Percentiles rank a stretch among this genome's conserved stretches.
Evolutionary conservation across 2,113 vertebrate genomes (phyloP).

Genomic region (Tricholaema leucomelas): DNA sequence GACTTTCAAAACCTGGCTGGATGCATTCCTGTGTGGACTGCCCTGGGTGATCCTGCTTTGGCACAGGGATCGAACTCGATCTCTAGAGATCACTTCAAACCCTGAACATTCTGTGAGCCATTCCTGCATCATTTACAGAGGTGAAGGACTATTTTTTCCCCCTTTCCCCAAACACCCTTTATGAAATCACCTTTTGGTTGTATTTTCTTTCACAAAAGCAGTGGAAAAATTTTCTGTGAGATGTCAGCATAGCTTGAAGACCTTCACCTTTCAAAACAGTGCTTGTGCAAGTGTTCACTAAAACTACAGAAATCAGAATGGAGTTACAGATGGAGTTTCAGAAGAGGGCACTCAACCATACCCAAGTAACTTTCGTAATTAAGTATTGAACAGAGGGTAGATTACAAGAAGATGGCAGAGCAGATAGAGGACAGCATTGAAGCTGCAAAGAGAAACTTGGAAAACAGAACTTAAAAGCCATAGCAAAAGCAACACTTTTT

Average conservation of each 20-base stretch:
- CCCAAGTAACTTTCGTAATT: slow-evolving; percentile 41
- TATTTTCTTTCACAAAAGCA: slow-evolving; percentile 11
- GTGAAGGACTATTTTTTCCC: background rate
- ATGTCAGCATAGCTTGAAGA: background rate
- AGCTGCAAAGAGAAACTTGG: slow-evolving; percentile 37
- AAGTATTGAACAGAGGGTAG: slow-evolving; percentile 36
- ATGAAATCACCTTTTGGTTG: background rate
- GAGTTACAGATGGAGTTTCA: slow-evolving; percentile 27
- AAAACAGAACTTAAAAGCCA: slow-evolving; percentile 27
- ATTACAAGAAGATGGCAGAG: slow-evolving; percentile 33
- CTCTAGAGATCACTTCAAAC: too few species aligned
- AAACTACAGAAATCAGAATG: slow-evolving; percentile 23
- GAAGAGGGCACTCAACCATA: slow-evolving; percentile 17
- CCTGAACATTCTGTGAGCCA: background rate
- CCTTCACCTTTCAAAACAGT: slow-evolving; percentile 24
- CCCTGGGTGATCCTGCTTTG: too few species aligned
- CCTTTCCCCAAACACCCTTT: background rate
- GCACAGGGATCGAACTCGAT: too few species aligned
- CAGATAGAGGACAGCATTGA: slow-evolving; percentile 8
- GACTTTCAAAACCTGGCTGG: too few species aligned
- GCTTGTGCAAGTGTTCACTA: slow-evolving; percentile 4
- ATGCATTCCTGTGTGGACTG: too few species aligned
- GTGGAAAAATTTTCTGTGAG: background rate
- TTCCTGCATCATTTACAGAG: slow-evolving; percentile 16
- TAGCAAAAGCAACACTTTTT: slow-evolving; percentile 16